Conservation (phyloP, 2,797 vertebrate species). For the Argentina silus region DNA sequence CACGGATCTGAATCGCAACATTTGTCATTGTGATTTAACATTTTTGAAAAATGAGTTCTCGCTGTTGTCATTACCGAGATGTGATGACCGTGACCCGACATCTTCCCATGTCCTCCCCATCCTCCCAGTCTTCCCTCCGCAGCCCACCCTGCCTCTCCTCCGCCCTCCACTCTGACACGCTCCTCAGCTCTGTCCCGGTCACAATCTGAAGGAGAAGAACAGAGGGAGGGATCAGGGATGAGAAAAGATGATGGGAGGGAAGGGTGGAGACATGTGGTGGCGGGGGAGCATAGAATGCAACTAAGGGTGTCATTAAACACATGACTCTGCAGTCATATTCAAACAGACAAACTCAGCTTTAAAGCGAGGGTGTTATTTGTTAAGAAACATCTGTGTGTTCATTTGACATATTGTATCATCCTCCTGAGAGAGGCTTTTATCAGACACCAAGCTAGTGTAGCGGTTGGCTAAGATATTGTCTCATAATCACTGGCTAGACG, state of each 20-base stretch:
- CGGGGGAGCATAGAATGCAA: background rate
- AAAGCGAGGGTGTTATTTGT: background rate
- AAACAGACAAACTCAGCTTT: background rate
- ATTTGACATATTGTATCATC: background rate
- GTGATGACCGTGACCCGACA: slow-evolving; percentile 35
- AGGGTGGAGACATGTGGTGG: background rate
- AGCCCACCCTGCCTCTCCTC: slow-evolving; percentile 19
- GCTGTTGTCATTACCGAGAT: slow-evolving; percentile 47
- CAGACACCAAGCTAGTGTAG: background rate
- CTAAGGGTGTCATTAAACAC: background rate
- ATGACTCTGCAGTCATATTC: background rate
- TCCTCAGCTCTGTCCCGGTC: slow-evolving; percentile 2
- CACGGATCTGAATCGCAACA: too few species aligned
- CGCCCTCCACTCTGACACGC: slow-evolving; percentile 17
- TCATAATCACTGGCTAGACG: too few species aligned
- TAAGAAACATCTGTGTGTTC: too few species aligned
- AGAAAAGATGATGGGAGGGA: background rate
- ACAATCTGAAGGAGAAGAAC: slow-evolving; percentile 35
- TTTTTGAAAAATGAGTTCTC: background rate
- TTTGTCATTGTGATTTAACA: too few species aligned
- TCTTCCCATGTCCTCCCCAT: slow-evolving; percentile 51
- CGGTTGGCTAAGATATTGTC: too few species aligned
- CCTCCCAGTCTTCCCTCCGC: slow-evolving; percentile 41
- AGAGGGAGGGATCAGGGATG: background rate
- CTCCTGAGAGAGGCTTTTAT: background rate